Evolutionary conservation across 2,113 vertebrate species (phyloP).

Genomic region (Triplophysa siluroides): DNA sequence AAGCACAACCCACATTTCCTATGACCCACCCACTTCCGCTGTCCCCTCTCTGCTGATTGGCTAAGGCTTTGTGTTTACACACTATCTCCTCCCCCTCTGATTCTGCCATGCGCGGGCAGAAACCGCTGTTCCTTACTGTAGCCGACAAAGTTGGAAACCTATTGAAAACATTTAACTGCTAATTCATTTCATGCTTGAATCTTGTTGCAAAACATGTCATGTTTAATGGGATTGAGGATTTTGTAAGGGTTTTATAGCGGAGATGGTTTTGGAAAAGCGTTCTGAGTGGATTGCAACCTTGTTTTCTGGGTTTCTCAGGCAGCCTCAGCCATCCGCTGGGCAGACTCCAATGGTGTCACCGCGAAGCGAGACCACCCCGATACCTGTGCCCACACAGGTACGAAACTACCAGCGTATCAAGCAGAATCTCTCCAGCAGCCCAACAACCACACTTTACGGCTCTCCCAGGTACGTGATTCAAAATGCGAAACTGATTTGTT

Average conservation of each 20-base stretch:
- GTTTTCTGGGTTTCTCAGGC: constrained; percentile 70
- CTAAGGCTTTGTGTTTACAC: constrained; percentile 64
- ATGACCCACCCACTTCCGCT: constrained; percentile 26
- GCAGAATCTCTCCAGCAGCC: constrained; percentile 90
- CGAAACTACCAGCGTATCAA: constrained; percentile 97
- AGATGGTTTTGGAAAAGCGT: constrained; percentile 46
- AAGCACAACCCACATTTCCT: constrained; percentile 38
- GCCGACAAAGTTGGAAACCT: background rate
- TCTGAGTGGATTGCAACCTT: constrained; percentile 44
- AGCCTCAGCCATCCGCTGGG: constrained; percentile 73
- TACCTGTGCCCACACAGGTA: constrained; percentile 94
- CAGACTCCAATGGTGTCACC: constrained; percentile 79
- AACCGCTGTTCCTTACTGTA: constrained; percentile 44
- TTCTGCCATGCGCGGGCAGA: constrained; percentile 42
- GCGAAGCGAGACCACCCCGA: constrained; percentile 86
- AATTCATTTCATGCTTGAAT: background rate
- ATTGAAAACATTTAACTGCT: background rate
- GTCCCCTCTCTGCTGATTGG: constrained; percentile 63
- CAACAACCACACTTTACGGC: constrained; percentile 78
- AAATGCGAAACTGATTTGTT: background rate
- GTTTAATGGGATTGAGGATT: background rate
- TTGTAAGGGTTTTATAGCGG: background rate
- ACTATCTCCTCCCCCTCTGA: constrained; percentile 51
- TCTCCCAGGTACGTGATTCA: constrained; percentile 86
- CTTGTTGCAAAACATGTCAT: background rate